These are phyloP conservation scores for Drosophila austrosaltans DNA, from an alignment of 2,888 invertebrate species.

Conservation along the genomic window DNA sequence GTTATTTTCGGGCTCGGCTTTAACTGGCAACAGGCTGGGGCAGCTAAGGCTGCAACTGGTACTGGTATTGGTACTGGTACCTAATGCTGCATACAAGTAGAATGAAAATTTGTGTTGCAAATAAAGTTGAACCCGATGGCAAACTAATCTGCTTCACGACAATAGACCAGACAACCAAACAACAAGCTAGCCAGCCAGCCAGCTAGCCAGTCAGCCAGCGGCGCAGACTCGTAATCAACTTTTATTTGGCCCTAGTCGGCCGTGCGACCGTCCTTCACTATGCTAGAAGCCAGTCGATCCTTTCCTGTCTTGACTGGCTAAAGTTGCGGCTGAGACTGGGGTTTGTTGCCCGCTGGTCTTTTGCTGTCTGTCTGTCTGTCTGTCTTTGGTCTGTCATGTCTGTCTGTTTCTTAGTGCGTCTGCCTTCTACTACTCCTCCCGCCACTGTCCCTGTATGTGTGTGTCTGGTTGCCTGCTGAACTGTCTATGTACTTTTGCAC, in stretches of 20 bases:
- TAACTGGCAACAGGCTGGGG: constrained; percentile 21
- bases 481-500: constrained; percentile 42
- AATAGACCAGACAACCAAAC: constrained; percentile 64
- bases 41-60: constrained; percentile 16
- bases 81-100: constrained; percentile 63
- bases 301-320: constrained; percentile 62
- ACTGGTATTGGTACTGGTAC: constrained; percentile 13
- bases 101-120: constrained; percentile 79
- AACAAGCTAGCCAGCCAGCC: constrained; percentile 37
- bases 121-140: constrained; percentile 80
- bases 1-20: constrained; percentile 46
- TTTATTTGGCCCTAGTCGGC: constrained; percentile 59
- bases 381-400: constrained; percentile 27
- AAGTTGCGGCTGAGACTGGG: constrained; percentile 25
- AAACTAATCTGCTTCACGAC: constrained; percentile 80
- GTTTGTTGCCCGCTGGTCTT: constrained; percentile 44
- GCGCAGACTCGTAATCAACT: constrained; percentile 70
- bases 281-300: constrained; percentile 61
- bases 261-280: constrained; percentile 72
- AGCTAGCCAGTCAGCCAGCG: constrained; percentile 41
- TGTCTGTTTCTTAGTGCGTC: constrained; percentile 34
- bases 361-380: constrained; percentile 39
- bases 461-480: background rate
- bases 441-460: background rate
- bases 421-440: background rate